phyloP scores from a whole-genome alignment of 2,797 vertebrate species.

The Sciaenops ocellatus region DNA sequence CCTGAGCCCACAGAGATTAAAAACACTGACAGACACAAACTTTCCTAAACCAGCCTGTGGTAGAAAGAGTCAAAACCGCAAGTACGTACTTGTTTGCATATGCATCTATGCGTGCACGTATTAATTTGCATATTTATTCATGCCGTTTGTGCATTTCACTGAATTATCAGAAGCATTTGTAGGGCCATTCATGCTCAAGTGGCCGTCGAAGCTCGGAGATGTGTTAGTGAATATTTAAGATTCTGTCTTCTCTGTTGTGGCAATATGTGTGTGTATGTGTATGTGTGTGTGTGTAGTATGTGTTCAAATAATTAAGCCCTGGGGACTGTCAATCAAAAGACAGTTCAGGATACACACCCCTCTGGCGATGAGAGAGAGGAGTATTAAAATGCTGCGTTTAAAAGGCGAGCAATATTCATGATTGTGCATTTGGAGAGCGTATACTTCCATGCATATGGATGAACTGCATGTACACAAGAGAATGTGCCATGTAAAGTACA shows the following conservation, averaged over 20 bases:
- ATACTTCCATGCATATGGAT: slow-evolving; percentile 41
- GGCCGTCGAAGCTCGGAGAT: slow-evolving; percentile 45
- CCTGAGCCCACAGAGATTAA: slow-evolving; percentile 47
- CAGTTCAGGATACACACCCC: slow-evolving; percentile 41
- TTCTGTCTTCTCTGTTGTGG: slow-evolving; percentile 29
- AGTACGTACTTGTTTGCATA: background rate
- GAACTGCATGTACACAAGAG: slow-evolving; percentile 20
- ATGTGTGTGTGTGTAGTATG: slow-evolving; percentile 32
- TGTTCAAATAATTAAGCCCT: slow-evolving; percentile 66
- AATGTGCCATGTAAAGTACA: background rate
- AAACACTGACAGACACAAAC: slow-evolving; percentile 49
- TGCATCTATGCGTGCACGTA: slow-evolving; percentile 22
- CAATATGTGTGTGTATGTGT: slow-evolving; percentile 31
- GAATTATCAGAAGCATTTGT: slow-evolving; percentile 54
- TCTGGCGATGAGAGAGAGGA: slow-evolving; percentile 25
- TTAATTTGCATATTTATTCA: slow-evolving; percentile 57
- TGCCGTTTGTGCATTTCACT: slow-evolving; percentile 46
- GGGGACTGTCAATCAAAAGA: slow-evolving; percentile 64
- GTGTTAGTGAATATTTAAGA: slow-evolving; percentile 53
- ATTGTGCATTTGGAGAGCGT: background rate
- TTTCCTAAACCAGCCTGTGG: slow-evolving; percentile 30
- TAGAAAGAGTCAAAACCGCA: slow-evolving; percentile 40
- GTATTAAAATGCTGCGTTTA: slow-evolving; percentile 35
- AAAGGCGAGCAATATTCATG: slow-evolving; percentile 27
- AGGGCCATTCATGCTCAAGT: slow-evolving; percentile 52